These are phyloP conservation scores for Drosophila ochracea DNA, from an alignment of 2,888 invertebrate species.

Conservation along the genomic window DNA sequence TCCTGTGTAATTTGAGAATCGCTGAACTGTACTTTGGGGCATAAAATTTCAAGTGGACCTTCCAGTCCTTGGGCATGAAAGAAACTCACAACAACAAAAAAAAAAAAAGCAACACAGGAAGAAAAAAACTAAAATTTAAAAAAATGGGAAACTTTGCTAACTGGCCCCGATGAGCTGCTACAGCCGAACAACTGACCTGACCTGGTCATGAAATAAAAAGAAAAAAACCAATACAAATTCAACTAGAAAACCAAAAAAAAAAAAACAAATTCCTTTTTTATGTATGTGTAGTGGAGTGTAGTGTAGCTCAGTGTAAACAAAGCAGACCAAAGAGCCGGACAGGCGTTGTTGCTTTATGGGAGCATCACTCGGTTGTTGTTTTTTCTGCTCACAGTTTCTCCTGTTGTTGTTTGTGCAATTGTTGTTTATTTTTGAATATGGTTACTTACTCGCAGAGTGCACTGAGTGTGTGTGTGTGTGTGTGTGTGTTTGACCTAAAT, in stretches of 20 bases:
- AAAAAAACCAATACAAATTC: conserved; percentile 11
- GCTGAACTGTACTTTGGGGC: conserved; percentile 76
- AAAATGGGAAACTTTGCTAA: conserved; percentile 6
- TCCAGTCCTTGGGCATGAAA: conserved; percentile 18
- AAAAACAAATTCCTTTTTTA: conserved; percentile 12
- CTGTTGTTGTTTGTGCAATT: conserved; percentile 27
- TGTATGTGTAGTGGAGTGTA: conserved; percentile 19
- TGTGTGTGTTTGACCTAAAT: conserved; percentile 2
- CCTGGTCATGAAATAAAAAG: conserved; percentile 20
- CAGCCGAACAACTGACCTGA: conserved; percentile 41
- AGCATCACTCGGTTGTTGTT: not conserved
- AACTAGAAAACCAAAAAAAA: conserved; percentile 8
- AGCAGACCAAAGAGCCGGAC: conserved; percentile 43
- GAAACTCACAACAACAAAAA: conserved; percentile 10
- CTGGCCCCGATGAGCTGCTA: conserved; percentile 30
- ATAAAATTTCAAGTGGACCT: conserved; percentile 67
- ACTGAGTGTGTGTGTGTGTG: not conserved
- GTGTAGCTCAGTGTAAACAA: conserved; percentile 65
- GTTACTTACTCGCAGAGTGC: conserved; percentile 3
- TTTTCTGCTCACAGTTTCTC: not conserved
- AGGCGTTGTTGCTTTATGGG: conserved; percentile 45
- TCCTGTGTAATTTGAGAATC: conserved; percentile 63
- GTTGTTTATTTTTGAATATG: conserved; percentile 37
- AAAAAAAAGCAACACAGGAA: not conserved
- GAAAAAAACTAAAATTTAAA: conserved; percentile 18